Conservation (phyloP, 1,140 invertebrate species). For the Agraylea sexmaculata region DNA sequence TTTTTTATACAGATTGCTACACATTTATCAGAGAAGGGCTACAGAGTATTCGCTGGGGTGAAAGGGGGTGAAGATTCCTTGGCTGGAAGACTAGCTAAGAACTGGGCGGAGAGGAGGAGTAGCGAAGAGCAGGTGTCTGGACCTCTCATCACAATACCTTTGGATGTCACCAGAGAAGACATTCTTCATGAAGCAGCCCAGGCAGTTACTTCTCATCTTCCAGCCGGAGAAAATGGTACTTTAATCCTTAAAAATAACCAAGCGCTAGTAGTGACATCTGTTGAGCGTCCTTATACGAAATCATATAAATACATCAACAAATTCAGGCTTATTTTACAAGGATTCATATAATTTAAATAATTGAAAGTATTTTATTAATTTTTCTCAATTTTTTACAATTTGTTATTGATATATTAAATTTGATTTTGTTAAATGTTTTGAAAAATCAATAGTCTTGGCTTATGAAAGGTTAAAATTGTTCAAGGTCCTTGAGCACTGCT, state of each 20-base stretch:
- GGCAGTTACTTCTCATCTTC: constrained; percentile 62
- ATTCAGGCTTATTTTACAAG: too few relatives aligned
- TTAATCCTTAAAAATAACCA: too few relatives aligned
- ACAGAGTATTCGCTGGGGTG: constrained; percentile 65
- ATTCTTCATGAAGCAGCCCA: constrained; percentile 63
- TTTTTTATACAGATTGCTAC: constrained; percentile 40
- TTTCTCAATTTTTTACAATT: too few relatives aligned
- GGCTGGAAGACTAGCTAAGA: constrained; percentile 41
- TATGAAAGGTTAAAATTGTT: neutral
- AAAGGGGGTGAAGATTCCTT: constrained; percentile 41
- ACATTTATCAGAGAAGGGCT: constrained; percentile 53
- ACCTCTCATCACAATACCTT: constrained; percentile 51
- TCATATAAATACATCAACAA: too few relatives aligned
- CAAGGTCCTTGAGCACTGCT: constrained; percentile 55
- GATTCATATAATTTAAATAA: too few relatives aligned
- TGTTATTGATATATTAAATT: neutral
- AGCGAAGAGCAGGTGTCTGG: constrained; percentile 43
- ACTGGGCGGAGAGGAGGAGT: constrained; percentile 48
- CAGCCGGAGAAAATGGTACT: constrained; percentile 68
- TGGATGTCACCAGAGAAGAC: constrained; percentile 72
- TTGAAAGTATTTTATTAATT: too few relatives aligned
- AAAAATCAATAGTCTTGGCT: constrained; percentile 1
- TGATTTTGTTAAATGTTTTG: neutral
- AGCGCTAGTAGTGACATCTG: too few relatives aligned
- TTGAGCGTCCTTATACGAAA: too few relatives aligned